These are phyloP conservation scores for Scaeva pyrastri DNA, from an alignment of 2,888 invertebrate genomes.

Conservation along the genomic window DNA sequence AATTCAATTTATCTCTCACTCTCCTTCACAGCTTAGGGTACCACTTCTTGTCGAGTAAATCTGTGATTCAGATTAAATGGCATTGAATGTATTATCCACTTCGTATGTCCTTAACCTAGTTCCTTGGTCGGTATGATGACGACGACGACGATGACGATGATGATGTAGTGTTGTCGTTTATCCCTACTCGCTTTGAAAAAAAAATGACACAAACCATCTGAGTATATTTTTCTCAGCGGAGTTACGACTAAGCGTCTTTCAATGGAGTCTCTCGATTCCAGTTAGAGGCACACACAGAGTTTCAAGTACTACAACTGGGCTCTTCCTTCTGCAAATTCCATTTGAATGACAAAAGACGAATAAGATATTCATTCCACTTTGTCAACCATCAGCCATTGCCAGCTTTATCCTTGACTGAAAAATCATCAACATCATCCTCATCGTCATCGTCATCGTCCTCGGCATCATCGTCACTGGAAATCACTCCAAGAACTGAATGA, in stretches of 20 bases:
- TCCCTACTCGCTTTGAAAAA: background rate
- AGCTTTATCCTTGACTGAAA: constrained; percentile 61
- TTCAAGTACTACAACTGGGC: background rate
- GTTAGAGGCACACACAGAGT: constrained; percentile 16
- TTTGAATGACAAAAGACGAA: constrained; percentile 71
- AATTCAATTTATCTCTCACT: constrained; percentile 34
- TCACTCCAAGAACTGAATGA: constrained; percentile 28
- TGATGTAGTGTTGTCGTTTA: too few relatives aligned
- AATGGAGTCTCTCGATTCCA: constrained; percentile 38
- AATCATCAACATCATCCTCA: constrained; percentile 31
- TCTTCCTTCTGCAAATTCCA: constrained; percentile 36
- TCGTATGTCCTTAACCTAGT: constrained; percentile 61
- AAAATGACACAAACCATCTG: constrained; percentile 18
- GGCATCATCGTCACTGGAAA: constrained; percentile 39
- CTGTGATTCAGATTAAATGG: constrained; percentile 43
- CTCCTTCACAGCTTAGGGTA: background rate
- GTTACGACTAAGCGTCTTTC: constrained; percentile 13
- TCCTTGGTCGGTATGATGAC: constrained; percentile 10
- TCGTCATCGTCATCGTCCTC: background rate
- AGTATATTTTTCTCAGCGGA: constrained; percentile 6
- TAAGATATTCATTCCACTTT: constrained; percentile 59
- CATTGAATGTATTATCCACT: constrained; percentile 48
- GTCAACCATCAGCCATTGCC: constrained; percentile 10
- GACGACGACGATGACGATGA: background rate
- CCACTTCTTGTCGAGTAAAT: constrained; percentile 38